A percentile compares a stretch with the other conserved stretches of the same genome.
Evolutionary conservation across 1,140 invertebrate genomes (phyloP).

Genomic region (Eubasilissa regina): DNA sequence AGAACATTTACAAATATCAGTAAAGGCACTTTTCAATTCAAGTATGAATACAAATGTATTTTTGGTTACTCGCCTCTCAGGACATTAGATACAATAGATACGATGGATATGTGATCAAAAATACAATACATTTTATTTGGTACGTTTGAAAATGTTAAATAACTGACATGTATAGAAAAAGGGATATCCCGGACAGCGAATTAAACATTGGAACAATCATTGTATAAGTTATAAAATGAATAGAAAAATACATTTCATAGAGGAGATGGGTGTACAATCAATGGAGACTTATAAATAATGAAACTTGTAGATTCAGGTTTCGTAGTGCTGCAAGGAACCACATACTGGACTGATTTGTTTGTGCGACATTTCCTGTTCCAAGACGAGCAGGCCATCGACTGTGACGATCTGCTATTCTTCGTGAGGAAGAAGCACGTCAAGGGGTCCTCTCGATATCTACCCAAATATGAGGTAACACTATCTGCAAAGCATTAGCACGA

Average conservation of each 20-base stretch:
- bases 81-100: not conserved
- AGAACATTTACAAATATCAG: constrained; percentile 50
- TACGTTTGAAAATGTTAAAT: not conserved
- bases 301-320: constrained; percentile 84
- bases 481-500: constrained; percentile 10
- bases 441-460: constrained; percentile 86
- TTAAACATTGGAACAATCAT: not conserved
- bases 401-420: constrained; percentile 97
- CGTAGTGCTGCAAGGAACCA: constrained; percentile 91
- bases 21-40: constrained; percentile 57
- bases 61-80: not conserved
- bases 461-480: constrained; percentile 86
- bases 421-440: constrained; percentile 93
- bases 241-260: constrained; percentile 25
- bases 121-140: constrained; percentile 1
- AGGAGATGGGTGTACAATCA: not conserved
- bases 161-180: too few relatives aligned
- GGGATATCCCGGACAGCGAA: constrained; percentile 6
- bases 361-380: constrained; percentile 95
- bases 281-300: not conserved
- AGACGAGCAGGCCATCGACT: constrained; percentile 84
- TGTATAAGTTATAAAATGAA: constrained; percentile 36
- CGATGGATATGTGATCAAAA: constrained; percentile 28
- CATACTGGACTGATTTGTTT: constrained; percentile 97
- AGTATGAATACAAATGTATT: constrained; percentile 24